Conservation (phyloP, 2,113 vertebrate species). For the Psammodynastes pulverulentus region DNA sequence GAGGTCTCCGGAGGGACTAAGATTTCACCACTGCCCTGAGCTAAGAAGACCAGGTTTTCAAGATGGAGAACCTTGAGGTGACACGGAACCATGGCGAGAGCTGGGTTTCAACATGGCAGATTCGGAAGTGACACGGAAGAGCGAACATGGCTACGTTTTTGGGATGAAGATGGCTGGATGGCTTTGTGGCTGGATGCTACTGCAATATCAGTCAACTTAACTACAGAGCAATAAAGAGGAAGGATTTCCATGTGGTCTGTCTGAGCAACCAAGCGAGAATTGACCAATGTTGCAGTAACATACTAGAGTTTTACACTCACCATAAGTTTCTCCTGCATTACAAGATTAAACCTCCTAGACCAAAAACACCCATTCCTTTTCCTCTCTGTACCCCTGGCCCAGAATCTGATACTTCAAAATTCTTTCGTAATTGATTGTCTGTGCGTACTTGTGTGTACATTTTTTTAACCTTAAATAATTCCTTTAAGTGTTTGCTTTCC, state of each 20-base stretch:
- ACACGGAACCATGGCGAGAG: not conserved
- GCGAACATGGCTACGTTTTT: not conserved
- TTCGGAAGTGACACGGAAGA: not conserved
- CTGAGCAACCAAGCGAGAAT: no score
- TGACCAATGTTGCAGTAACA: no score
- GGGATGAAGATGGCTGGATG: not conserved
- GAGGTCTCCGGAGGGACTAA: no score
- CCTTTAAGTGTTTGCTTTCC: slow-evolving; percentile 64
- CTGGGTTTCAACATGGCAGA: rapidly evolving
- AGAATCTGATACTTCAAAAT: slow-evolving; percentile 46
- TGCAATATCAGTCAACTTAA: not conserved
- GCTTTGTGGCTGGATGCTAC: not conserved
- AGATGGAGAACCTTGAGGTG: rapidly evolving
- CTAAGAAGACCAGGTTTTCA: not conserved
- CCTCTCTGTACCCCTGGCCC: not conserved
- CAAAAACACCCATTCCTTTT: not conserved
- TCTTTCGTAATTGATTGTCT: slow-evolving; percentile 53
- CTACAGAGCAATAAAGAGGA: no score
- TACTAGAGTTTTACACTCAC: not conserved
- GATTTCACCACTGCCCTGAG: no score
- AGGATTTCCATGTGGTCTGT: no score
- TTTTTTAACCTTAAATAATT: slow-evolving; percentile 42
- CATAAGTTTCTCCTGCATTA: not conserved
- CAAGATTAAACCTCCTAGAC: not conserved
- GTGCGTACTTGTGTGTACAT: slow-evolving; percentile 24